Evolutionary conservation across 2,888 invertebrate species (phyloP).

Genomic region (Noctua janthe): DNA sequence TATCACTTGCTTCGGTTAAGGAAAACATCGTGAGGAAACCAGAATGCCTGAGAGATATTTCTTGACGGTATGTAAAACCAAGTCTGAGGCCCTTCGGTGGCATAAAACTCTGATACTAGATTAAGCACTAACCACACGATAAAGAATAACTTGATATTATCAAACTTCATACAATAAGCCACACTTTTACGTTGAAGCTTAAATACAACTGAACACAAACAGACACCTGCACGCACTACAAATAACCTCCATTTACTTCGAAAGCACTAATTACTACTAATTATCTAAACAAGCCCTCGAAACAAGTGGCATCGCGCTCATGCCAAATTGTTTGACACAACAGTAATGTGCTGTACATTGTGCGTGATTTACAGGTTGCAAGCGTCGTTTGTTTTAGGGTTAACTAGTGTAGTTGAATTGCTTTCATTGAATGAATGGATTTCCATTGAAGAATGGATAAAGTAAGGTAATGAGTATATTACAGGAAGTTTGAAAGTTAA

Average conservation of each 20-base stretch:
- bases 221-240: neutral
- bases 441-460: too few species aligned
- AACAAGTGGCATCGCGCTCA: constrained; percentile 24
- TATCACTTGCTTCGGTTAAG: too few species aligned
- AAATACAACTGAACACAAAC: neutral
- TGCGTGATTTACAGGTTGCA: constrained; percentile 23
- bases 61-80: too few species aligned
- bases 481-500: too few species aligned
- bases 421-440: neutral
- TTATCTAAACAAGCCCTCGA: constrained; percentile 17
- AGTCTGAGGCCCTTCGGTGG: too few species aligned
- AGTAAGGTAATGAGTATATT: too few species aligned
- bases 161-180: neutral
- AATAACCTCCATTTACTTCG: constrained; percentile 12
- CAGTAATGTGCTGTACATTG: constrained; percentile 22
- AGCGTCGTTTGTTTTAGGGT: neutral
- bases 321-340: constrained; percentile 38
- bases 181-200: neutral
- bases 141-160: too few species aligned
- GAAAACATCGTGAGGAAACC: too few species aligned
- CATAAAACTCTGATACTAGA: too few species aligned
- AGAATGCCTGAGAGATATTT: too few species aligned
- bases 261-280: constrained; percentile 33
- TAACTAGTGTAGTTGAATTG: neutral
- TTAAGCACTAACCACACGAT: too few species aligned